Base-by-base conservation (phyloP, 2,888 invertebrate genomes). In the Rutpela maculata region DNA sequence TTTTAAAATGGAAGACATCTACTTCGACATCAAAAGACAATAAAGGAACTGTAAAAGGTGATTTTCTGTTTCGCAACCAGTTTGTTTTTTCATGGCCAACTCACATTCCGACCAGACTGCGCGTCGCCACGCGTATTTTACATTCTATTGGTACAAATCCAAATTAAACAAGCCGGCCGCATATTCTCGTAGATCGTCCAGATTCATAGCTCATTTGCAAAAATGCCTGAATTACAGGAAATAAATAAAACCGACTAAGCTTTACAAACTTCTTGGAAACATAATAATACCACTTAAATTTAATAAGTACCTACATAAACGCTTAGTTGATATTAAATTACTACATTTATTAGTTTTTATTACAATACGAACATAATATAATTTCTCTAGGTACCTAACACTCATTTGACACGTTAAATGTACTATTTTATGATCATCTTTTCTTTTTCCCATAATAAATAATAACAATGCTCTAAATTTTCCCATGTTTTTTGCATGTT, bases 101-200 rank as follows among this genome's bases (percentile, higher is more conserved):
- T 55, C 69, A 68, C 81, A 82, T 82, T 82, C 81, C 80, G 74
- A 71, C 73, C 79, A 82, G 81, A 82, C 81, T 80, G 81, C 80
- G 70, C 78, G 81, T 82, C 81, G 79, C 81, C 81, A 72, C 22
- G 31, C 65, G 74, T 62, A 69, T 50, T 73, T 78, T 60, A 69
- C 19, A 59, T 76, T 71, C 71, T 71, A 57, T 55, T 66, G 38
- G 31, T 70, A 59, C 60, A 66, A 65, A 77, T 77, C 60, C 68
- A 66, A 76, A 43, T n/a, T 55, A 60, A 74, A 74, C 68, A 68
- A 67, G 22, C 65, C 43, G 65, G n/a, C 65, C 43, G 65, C 65
- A 65, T 38, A 65, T 65, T 38, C 43, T 43, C 43, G 19, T 38
- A 63, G 38, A 43, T 22, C 43, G 19, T 65, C 11, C 65, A 43